phyloP scores from a whole-genome alignment of 2,797 vertebrate species.

The Pangasius krempfi region DNA sequence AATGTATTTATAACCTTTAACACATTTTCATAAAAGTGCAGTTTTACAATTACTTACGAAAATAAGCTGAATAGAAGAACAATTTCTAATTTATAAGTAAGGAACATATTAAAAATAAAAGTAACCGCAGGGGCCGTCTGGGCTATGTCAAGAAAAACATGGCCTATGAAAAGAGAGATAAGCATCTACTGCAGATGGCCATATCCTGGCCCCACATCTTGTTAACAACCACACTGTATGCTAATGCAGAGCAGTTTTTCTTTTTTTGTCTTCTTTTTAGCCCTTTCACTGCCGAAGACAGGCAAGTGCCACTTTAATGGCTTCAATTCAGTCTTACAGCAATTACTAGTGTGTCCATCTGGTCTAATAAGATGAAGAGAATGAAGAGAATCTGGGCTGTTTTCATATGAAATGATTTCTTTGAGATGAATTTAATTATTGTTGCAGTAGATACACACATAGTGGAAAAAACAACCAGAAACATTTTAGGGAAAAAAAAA shows the following conservation, averaged over 20 bases:
- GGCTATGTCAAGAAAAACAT: neutral
- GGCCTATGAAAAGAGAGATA: conserved; percentile 23
- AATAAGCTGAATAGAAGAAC: neutral
- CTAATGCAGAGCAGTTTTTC: conserved; percentile 7
- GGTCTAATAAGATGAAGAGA: neutral
- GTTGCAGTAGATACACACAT: neutral
- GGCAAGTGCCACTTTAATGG: conserved; percentile 8
- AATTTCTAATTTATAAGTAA: neutral
- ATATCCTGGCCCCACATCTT: conserved; percentile 23
- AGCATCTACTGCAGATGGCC: conserved; percentile 43
- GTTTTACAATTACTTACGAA: neutral
- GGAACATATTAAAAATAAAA: neutral
- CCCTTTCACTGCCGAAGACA: neutral
- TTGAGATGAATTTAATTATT: neutral
- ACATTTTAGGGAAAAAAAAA: too few species aligned
- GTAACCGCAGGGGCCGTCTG: neutral
- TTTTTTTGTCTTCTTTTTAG: conserved; percentile 14
- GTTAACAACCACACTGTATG: conserved; percentile 25
- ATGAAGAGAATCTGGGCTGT: neutral
- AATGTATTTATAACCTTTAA: neutral
- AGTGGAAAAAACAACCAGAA: too few species aligned
- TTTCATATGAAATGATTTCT: neutral
- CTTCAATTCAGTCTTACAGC: conserved; percentile 19
- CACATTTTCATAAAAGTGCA: neutral
- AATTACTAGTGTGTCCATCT: conserved; percentile 9